Evolutionary conservation across 2,797 vertebrate genomes (phyloP), one percentile per base, ranked within the genome.

Genomic region (Babyrousa celebensis): DNA sequence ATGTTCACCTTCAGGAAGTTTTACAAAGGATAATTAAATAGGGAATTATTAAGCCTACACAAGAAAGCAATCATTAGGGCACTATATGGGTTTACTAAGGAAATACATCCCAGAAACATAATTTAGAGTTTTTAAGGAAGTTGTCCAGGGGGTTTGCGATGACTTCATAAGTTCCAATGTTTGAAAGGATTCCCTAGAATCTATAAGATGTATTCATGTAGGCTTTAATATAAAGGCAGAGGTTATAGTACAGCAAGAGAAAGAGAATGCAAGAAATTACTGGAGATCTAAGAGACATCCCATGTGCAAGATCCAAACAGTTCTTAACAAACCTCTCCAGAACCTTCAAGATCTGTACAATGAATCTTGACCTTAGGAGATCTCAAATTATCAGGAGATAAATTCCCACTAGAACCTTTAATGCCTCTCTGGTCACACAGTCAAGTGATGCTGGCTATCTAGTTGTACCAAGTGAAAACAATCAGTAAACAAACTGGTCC

Each of bases 11-110:
- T 58, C 16, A 14, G n/a, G 12, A 79, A 43, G 2, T 65, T 56
- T 36, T 85, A 91, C 12, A 79, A 79, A 89, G 52, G 16, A 43
- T 71, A 90, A 52, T 77, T 83, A 54, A 58, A 43, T 14, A 94
- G 20, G 85, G 1, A 11, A 63, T 12, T 71, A 36, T 4, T 94
- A 75, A 68, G 27, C 12, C 32, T 67, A 68, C 77, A 56, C 67
- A 36, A 48, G 8, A 43, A 60, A 7, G n/a, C 12, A 2, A 79
- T 25, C 7, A 89, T 62, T 89, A 94, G 40, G 15, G 67, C 1
- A 6, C 5, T 56, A 5, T 4, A 16, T 91, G 48, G 12, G 29
- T 79, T 79, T 36, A 70, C n/a, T 79, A 43, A 40, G 29, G 60
- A 89, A 77, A 11, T 14, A 90, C 70, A 52, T 70, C 11, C 11